phyloP scores from a whole-genome alignment of 2,888 invertebrate species.

The Drosophila phalerata region DNA sequence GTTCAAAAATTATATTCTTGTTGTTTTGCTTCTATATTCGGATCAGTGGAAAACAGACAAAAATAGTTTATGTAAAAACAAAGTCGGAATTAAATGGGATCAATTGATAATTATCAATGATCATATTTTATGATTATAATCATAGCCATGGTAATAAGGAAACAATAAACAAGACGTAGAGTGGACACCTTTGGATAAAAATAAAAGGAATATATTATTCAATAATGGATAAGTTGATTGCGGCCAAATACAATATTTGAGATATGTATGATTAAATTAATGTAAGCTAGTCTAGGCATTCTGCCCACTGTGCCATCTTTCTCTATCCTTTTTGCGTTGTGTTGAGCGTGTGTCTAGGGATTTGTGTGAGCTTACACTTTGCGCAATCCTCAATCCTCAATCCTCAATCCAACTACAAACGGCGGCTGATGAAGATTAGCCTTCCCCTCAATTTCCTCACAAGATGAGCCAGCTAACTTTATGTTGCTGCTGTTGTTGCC shows the following conservation, averaged over 20 bases:
- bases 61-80: no score
- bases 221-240: no score
- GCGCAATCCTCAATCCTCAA: conserved; percentile 45
- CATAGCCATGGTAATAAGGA: no score
- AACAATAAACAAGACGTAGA: no score
- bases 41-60: no score
- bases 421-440: conserved; percentile 84
- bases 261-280: background rate
- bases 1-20: no score
- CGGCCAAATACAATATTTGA: background rate
- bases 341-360: conserved; percentile 64
- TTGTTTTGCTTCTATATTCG: no score
- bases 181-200: no score
- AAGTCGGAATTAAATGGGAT: no score
- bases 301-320: background rate
- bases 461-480: conserved; percentile 6
- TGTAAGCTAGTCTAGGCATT: background rate
- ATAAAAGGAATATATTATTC: no score
- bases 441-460: conserved; percentile 27
- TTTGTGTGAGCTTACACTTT: conserved; percentile 80
- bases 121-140: no score
- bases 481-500: conserved; percentile 31
- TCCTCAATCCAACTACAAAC: conserved; percentile 68
- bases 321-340: background rate
- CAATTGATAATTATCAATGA: no score